These are phyloP conservation scores for Notolepis coatsorum DNA, from an alignment of 2,797 vertebrate species.

Conservation along the genomic window DNA sequence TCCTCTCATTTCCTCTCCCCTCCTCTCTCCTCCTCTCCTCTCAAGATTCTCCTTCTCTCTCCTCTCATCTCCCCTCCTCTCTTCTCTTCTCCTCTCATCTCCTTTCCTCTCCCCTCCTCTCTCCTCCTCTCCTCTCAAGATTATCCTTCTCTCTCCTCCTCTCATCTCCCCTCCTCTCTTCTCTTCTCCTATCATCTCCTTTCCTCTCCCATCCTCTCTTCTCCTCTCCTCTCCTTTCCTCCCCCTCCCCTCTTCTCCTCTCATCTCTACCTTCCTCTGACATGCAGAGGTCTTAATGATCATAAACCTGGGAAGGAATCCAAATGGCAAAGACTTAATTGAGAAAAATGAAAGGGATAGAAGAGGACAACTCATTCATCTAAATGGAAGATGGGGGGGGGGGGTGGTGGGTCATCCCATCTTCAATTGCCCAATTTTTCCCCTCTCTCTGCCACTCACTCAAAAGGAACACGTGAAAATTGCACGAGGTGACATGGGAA, in stretches of 20 bases:
- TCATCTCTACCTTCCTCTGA: conserved; percentile 22
- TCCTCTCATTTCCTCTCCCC: too few species aligned
- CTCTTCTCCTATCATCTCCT: background rate
- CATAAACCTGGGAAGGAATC: conserved; percentile 68
- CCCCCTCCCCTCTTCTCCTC: conserved; percentile 32
- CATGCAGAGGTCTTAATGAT: conserved; percentile 76
- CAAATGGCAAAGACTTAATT: conserved; percentile 76
- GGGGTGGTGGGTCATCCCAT: conserved; percentile 38
- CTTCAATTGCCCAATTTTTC: conserved; percentile 44
- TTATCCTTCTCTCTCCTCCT: background rate
- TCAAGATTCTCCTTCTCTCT: background rate
- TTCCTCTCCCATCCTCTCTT: background rate
- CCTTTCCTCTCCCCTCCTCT: background rate
- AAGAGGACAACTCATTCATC: conserved; percentile 71
- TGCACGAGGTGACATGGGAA: conserved; percentile 71
- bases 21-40: too few species aligned
- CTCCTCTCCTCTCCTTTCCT: conserved; percentile 14
- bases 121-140: conserved; percentile 14
- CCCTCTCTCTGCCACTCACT: conserved; percentile 43
- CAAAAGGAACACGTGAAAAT: conserved; percentile 65
- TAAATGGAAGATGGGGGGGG: conserved; percentile 44
- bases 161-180: background rate
- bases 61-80: background rate
- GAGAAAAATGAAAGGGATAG: conserved; percentile 76
- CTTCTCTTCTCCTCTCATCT: background rate